Evolutionary conservation across 2,888 invertebrate genomes (phyloP).

Genomic region (Napeogenes sylphis): DNA sequence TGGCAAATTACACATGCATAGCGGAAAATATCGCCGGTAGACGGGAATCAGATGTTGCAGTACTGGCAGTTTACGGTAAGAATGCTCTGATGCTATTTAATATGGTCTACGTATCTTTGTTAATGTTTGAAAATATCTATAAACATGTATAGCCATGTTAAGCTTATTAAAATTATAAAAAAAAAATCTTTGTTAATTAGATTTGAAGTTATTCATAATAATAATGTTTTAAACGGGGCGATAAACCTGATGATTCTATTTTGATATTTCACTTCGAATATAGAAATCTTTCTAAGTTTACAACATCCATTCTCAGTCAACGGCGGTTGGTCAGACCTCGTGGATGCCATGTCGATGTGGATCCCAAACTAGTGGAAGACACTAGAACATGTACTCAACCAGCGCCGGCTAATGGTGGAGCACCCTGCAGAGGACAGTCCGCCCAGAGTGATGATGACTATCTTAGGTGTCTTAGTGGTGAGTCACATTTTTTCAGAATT

Average conservation of each 20-base stretch:
- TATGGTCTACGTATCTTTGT: too few species aligned
- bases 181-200: too few species aligned
- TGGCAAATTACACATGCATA: conserved; percentile 96
- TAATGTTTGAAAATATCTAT: too few species aligned
- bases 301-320: conserved; percentile 81
- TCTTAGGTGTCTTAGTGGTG: conserved; percentile 79
- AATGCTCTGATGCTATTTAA: background rate
- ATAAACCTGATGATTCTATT: too few species aligned
- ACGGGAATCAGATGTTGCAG: conserved; percentile 88
- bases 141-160: too few species aligned
- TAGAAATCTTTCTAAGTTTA: background rate
- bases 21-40: conserved; percentile 94
- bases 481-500: conserved; percentile 18
- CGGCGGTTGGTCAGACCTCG: conserved; percentile 92
- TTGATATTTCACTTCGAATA: too few species aligned
- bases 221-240: too few species aligned
- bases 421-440: conserved; percentile 87
- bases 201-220: too few species aligned
- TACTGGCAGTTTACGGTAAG: conserved; percentile 94
- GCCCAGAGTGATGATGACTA: conserved; percentile 90
- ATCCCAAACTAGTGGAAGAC: conserved; percentile 82
- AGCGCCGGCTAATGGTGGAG: conserved; percentile 94
- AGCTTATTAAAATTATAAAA: too few species aligned
- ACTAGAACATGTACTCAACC: conserved; percentile 90
- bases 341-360: conserved; percentile 93